These are phyloP conservation scores for Ceratitis capitata DNA, from an alignment of 1,140 invertebrate genomes.

Conservation along the genomic window DNA sequence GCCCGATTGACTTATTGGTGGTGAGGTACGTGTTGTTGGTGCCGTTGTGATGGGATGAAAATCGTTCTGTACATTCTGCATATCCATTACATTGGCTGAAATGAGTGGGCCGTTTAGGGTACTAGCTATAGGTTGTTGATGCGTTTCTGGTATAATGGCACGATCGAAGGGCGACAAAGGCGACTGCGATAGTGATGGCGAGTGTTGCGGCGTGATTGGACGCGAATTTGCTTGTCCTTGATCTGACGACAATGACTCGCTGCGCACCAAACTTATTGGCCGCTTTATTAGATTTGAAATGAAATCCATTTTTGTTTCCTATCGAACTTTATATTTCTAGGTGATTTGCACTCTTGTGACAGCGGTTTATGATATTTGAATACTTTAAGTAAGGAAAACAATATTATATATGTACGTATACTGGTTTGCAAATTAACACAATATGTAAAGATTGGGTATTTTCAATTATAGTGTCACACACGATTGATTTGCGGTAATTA, in stretches of 20 bases:
- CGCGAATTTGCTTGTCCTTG: neutral
- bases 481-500: neutral
- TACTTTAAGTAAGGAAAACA: too few species aligned
- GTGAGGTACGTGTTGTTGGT: neutral
- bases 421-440: neutral
- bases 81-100: neutral
- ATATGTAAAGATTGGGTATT: neutral
- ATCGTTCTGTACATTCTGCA: neutral
- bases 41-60: neutral
- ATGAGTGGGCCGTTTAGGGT: neutral
- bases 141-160: neutral
- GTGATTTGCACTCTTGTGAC: neutral
- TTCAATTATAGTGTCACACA: neutral
- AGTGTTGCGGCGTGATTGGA: neutral
- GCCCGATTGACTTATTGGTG: neutral
- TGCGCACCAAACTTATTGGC: slow-evolving; percentile 50
- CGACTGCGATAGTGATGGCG: neutral
- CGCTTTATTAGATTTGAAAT: slow-evolving; percentile 57
- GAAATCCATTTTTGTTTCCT: slow-evolving; percentile 53
- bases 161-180: neutral
- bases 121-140: neutral
- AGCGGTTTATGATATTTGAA: too few species aligned
- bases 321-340: neutral
- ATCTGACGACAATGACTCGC: neutral
- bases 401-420: neutral